phyloP scores from a whole-genome alignment of 2,888 invertebrate species.

The Amblyjoppa proteus region DNA sequence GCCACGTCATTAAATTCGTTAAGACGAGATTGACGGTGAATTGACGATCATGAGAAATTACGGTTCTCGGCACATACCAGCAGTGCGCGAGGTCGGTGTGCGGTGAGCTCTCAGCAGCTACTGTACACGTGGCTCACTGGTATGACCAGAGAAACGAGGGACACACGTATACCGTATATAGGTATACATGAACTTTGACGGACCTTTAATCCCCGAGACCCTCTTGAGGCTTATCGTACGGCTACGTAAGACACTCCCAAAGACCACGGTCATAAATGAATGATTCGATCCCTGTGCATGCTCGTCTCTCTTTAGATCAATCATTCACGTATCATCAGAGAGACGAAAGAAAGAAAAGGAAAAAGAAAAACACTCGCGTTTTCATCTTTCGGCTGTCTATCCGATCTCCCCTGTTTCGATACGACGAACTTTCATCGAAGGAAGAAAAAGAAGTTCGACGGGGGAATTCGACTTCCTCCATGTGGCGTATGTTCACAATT shows the following conservation, averaged over 20 bases:
- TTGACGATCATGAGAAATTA: too few species aligned
- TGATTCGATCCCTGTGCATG: conserved; percentile 47
- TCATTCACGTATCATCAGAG: conserved; percentile 47
- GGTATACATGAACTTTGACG: conserved; percentile 35
- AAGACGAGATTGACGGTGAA: too few species aligned
- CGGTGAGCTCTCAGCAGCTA: background rate
- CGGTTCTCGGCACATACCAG: too few species aligned
- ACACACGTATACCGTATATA: background rate
- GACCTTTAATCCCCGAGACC: conserved; percentile 55
- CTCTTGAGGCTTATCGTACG: conserved; percentile 56
- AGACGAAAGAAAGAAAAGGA: background rate
- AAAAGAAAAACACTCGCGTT: conserved; percentile 5
- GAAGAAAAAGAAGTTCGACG: conserved; percentile 20
- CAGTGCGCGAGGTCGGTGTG: background rate
- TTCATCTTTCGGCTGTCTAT: conserved; percentile 16
- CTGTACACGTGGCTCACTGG: background rate
- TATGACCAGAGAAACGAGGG: background rate
- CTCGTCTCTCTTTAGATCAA: conserved; percentile 45
- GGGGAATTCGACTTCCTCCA: background rate
- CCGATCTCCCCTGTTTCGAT: background rate
- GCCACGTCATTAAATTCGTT: too few species aligned
- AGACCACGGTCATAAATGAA: conserved; percentile 16
- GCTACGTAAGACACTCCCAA: conserved; percentile 47
- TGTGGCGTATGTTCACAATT: conserved; percentile 38
- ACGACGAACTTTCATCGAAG: conserved; percentile 25